These are phyloP conservation scores for Noctua janthe DNA, from an alignment of 2,888 invertebrate genomes.

Conservation along the genomic window DNA sequence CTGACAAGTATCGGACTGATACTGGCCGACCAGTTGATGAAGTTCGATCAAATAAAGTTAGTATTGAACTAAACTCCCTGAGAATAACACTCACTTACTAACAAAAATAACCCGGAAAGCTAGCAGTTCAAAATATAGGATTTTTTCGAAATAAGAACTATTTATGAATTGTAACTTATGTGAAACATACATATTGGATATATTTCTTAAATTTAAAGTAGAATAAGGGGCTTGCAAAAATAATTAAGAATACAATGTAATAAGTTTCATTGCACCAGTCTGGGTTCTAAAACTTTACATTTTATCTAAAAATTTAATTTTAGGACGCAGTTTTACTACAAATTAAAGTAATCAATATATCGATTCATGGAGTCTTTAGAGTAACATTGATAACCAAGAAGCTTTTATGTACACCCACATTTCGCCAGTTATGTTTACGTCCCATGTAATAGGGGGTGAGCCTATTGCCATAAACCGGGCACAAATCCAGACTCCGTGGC, in stretches of 20 bases:
- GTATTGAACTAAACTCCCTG: background rate
- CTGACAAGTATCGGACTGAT: background rate
- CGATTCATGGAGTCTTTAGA: background rate
- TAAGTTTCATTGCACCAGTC: background rate
- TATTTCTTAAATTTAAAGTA: background rate
- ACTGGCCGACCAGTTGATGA: background rate
- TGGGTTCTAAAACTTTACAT: background rate
- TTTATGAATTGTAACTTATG: background rate
- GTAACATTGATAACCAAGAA: background rate
- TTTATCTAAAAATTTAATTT: background rate
- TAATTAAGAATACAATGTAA: background rate
- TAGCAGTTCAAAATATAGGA: background rate
- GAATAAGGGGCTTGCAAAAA: background rate
- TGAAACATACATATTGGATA: background rate
- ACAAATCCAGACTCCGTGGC: too few relatives aligned
- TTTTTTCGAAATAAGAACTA: background rate
- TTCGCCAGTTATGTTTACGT: too few relatives aligned
- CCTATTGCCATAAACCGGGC: too few relatives aligned
- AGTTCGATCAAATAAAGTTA: background rate
- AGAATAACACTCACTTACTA: conserved; percentile 1
- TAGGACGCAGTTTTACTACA: background rate
- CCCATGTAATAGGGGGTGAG: too few relatives aligned
- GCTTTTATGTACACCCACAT: background rate
- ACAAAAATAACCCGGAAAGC: background rate
- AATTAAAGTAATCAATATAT: background rate